Base-by-base conservation (phyloP, 2,113 vertebrate species). In the Riparia riparia region DNA sequence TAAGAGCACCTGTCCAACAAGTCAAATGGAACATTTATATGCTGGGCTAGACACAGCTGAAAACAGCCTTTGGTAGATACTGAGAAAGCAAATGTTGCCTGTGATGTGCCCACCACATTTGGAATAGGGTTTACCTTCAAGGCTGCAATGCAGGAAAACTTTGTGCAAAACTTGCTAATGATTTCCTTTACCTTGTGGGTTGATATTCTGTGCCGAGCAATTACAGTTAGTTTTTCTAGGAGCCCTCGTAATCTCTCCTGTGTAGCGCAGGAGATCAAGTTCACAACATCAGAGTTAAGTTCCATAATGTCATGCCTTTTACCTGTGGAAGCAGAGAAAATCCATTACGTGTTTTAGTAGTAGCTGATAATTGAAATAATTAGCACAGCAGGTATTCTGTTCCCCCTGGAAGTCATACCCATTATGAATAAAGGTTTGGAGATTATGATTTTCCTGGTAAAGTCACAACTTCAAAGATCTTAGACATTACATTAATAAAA, bases 401-500 rank as follows among this genome's bases (percentile, higher is more conserved):
- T 98, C 98, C 98, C 98, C 98, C 98, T 99, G 98, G 99, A 99
- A 99, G 99, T 99, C 98, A 98, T 98, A 98, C 98, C 98, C 98
- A 99, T 99, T 99, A 99, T 98, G 99, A 99, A 99, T 98, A 99
- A 99, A 99, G 98, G 98, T 98, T 99, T 99, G 98, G 98, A 99
- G 99, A 99, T 99, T 99, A 99, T 98, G 98, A 99, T 99, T 99
- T 99, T 99, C 99, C 98, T 99, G 98, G 98, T 99, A 99, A 99
- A 99, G 99, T 98, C 98, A 98, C 98, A 99, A 99, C 99, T 99
- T 99, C 99, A 99, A 99, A 99, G 99, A 99, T 98, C 98, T 98
- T 98, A 98, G 98, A 98, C 99, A 98, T 99, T 98, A 98, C 98
- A 99, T 99, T 99, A 99, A 99, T 99, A 99, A 99, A 99, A 99